These are phyloP conservation scores for Umimayanthus chanpuru DNA, from an alignment of 92 coral and sea anemone genomes.

Conservation along the genomic window DNA sequence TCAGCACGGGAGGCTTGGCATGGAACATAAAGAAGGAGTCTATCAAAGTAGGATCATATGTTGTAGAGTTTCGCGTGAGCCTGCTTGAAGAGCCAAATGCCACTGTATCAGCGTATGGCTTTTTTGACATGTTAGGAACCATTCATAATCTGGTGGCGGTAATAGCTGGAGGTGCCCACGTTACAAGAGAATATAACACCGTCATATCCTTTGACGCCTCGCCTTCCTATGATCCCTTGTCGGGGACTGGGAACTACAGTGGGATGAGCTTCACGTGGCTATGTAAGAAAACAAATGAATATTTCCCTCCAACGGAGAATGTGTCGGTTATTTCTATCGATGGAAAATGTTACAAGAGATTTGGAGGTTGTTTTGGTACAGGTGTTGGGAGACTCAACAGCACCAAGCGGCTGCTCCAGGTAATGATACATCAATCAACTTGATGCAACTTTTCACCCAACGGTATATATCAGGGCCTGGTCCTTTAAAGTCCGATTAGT, in stretches of 20 bases:
- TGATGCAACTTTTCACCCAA: too few species aligned
- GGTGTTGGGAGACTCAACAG: slow-evolving; percentile 34
- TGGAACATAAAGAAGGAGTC: background rate
- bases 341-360: background rate
- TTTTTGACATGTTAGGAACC: background rate
- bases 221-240: slow-evolving; percentile 57
- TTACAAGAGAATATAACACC: background rate
- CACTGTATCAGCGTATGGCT: background rate
- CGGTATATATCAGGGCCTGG: background rate
- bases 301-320: slow-evolving; percentile 25
- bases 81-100: background rate
- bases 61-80: slow-evolving; percentile 4
- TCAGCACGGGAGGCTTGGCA: background rate
- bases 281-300: slow-evolving; percentile 50
- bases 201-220: slow-evolving; percentile 48
- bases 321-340: background rate
- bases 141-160: background rate
- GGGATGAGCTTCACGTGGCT: slow-evolving; percentile 60
- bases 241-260: slow-evolving; percentile 25
- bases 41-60: background rate
- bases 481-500: too few species aligned
- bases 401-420: background rate
- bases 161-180: background rate
- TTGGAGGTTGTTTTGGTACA: slow-evolving; percentile 30
- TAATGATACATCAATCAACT: background rate